A percentile compares a stretch with the other conserved stretches of the same genome.
Evolutionary conservation across 1,140 invertebrate genomes (phyloP).

Genomic region (Batillaria attramentaria): DNA sequence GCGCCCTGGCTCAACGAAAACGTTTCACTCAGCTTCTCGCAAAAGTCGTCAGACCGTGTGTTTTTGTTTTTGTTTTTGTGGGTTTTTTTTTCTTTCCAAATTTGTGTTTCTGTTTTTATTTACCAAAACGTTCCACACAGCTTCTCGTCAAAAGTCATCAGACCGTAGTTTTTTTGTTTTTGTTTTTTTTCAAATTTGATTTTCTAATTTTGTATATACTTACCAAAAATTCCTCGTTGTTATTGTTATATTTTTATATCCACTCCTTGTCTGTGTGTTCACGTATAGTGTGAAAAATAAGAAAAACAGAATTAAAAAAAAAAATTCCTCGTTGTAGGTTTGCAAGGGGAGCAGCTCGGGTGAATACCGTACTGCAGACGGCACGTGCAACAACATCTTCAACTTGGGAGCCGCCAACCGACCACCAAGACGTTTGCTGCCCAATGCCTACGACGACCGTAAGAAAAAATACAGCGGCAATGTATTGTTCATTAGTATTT

Average conservation of each 20-base stretch:
- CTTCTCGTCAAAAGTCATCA: too few relatives aligned
- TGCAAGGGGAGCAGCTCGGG: not conserved
- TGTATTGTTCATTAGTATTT: not conserved
- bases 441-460: constrained; percentile 29
- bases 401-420: constrained; percentile 19
- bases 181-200: not conserved
- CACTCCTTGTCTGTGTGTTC: not conserved
- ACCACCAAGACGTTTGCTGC: constrained; percentile 6
- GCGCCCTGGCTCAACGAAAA: too few relatives aligned
- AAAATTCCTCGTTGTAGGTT: not conserved
- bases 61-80: too few relatives aligned
- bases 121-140: too few relatives aligned
- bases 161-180: constrained; percentile 1
- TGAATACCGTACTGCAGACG: constrained; percentile 24
- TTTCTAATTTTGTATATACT: not conserved
- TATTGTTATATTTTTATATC: not conserved
- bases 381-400: constrained; percentile 23
- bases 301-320: not conserved
- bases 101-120: too few relatives aligned
- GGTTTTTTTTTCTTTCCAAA: too few relatives aligned
- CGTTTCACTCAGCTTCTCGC: too few relatives aligned
- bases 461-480: too few relatives aligned
- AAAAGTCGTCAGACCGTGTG: too few relatives aligned
- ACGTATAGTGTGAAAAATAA: too few relatives aligned
- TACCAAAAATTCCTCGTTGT: not conserved